These are phyloP conservation scores for Ormyrus rosae DNA, from an alignment of 2,888 invertebrate genomes.

Conservation along the genomic window DNA sequence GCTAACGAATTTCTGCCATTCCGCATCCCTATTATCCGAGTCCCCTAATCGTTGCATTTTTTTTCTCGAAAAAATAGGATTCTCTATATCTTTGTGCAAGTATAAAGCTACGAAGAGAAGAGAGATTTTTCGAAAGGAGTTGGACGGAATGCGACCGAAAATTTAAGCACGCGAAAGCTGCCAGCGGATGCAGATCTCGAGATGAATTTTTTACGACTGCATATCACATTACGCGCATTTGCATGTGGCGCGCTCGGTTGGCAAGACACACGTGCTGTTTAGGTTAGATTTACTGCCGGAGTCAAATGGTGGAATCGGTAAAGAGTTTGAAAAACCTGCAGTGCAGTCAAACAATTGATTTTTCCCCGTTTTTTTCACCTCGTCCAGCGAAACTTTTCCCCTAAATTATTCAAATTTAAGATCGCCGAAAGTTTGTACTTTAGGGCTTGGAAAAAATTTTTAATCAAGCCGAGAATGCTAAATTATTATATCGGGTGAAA, in stretches of 20 bases:
- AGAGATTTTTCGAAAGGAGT: background rate
- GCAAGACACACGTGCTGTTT: conserved; percentile 18
- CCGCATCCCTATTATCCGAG: background rate
- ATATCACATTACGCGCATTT: background rate
- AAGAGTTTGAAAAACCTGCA: too few species aligned
- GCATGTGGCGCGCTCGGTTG: background rate
- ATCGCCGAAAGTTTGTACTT: too few species aligned
- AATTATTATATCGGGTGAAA: too few species aligned
- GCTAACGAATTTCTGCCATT: conserved; percentile 26
- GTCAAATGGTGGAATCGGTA: background rate
- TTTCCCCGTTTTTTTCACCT: too few species aligned
- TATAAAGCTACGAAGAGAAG: too few species aligned
- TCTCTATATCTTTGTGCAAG: too few species aligned
- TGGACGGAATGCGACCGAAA: conserved; percentile 9
- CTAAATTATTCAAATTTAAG: too few species aligned
- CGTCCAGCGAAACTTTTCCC: too few species aligned
- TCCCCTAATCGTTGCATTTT: background rate
- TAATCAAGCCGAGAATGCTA: too few species aligned
- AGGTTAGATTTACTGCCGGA: conserved; percentile 36
- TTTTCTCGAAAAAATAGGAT: too few species aligned
- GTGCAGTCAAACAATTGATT: too few species aligned
- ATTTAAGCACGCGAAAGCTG: conserved; percentile 18
- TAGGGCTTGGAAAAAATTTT: too few species aligned
- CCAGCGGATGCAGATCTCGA: background rate
- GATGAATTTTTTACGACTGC: conserved; percentile 27